A percentile compares a stretch with the other conserved stretches of the same genome.
Evolutionary conservation across 2,888 invertebrate genomes (phyloP).

Genomic region (Bombylius major): DNA sequence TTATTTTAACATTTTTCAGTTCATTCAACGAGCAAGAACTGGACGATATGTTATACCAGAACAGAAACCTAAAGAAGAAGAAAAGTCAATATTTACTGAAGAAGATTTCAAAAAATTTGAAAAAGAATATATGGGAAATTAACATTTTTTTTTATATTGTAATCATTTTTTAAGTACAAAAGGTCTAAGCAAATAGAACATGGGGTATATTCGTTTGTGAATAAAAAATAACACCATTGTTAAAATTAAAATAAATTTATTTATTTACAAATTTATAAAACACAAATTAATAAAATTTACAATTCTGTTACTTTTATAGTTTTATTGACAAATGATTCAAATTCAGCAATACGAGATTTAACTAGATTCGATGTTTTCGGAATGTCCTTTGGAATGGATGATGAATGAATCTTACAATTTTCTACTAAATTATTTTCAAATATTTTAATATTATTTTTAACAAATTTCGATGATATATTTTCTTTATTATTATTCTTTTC

Average conservation of each 20-base stretch:
- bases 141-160: too few relatives aligned
- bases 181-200: too few relatives aligned
- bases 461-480: neutral
- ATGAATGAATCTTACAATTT: neutral
- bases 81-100: slow-evolving; percentile 54
- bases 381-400: neutral
- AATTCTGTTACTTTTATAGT: neutral
- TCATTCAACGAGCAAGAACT: slow-evolving; percentile 39
- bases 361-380: neutral
- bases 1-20: neutral
- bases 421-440: neutral
- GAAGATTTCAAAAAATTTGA: slow-evolving; percentile 57
- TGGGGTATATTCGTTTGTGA: too few relatives aligned
- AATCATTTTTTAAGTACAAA: too few relatives aligned
- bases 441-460: neutral
- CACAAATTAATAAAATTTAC: neutral
- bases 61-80: slow-evolving; percentile 33
- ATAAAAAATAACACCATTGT: too few relatives aligned
- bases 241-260: too few relatives aligned
- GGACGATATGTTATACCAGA: slow-evolving; percentile 38
- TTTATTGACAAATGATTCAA: neutral
- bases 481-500: too few relatives aligned
- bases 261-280: too few relatives aligned
- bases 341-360: neutral
- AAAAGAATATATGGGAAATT: slow-evolving; percentile 41